These are phyloP conservation scores for Notamacropus eugenii DNA, from an alignment of 2,797 vertebrate genomes.

Conservation along the genomic window DNA sequence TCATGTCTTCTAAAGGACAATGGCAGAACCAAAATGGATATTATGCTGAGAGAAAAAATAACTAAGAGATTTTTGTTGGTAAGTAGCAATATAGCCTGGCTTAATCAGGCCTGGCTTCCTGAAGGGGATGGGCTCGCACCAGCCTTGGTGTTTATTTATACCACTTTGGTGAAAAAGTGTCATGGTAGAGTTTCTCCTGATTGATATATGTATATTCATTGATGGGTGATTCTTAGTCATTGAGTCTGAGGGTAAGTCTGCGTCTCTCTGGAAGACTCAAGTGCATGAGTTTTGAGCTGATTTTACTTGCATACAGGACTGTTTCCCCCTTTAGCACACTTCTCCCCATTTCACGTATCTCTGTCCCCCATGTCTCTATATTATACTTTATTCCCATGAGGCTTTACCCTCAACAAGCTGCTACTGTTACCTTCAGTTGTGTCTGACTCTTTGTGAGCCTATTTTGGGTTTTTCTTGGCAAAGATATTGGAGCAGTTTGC, in stretches of 20 bases:
- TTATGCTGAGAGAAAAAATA: not conserved
- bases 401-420: not conserved
- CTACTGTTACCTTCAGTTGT: not conserved
- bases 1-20: not conserved
- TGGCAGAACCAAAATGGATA: not conserved
- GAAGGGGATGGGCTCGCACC: not conserved
- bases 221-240: not conserved
- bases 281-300: not conserved
- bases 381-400: not conserved
- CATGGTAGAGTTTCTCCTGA: not conserved
- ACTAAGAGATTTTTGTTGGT: not conserved
- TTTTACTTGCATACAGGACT: not conserved
- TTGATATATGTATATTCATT: not conserved
- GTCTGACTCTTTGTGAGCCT: not conserved
- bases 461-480: no score
- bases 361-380: not conserved
- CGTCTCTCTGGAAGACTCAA: not conserved
- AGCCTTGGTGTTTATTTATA: not conserved
- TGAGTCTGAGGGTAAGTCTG: not conserved
- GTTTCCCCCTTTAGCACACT: not conserved
- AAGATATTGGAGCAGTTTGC: no score
- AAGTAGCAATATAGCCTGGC: not conserved
- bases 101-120: not conserved
- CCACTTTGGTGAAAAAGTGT: not conserved
- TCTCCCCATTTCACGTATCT: not conserved